These are phyloP conservation scores for Cataglyphis altisquamis DNA, from an alignment of 2,888 invertebrate genomes.

Conservation along the genomic window DNA sequence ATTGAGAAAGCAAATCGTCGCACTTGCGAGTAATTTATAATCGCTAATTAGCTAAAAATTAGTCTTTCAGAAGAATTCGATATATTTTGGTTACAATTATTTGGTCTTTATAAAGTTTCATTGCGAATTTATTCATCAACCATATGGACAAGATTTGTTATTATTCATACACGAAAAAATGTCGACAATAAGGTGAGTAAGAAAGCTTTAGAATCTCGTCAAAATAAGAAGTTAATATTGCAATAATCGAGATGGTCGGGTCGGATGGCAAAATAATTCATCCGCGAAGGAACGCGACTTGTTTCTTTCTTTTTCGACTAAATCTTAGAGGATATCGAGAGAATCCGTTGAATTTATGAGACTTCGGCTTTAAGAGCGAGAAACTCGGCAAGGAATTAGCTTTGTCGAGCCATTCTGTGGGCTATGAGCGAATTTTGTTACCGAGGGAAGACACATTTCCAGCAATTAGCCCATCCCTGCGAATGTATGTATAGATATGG, in stretches of 20 bases:
- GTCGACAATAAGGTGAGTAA: background rate
- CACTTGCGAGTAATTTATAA: background rate
- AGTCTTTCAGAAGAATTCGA: background rate
- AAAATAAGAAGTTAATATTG: conserved; percentile 67
- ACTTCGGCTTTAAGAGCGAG: conserved; percentile 62
- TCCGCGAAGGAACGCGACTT: background rate
- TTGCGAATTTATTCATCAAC: background rate
- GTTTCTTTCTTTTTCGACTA: conserved; percentile 62
- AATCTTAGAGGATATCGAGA: conserved; percentile 69
- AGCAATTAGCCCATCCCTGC: conserved; percentile 69
- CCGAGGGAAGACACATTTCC: conserved; percentile 71
- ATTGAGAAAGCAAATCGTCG: background rate
- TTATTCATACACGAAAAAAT: background rate
- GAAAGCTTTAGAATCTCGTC: conserved; percentile 45
- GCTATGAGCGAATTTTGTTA: conserved; percentile 70
- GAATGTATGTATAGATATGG: conserved; percentile 37
- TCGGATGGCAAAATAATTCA: conserved; percentile 57
- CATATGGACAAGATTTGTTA: background rate
- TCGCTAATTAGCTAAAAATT: background rate
- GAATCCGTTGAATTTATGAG: conserved; percentile 72
- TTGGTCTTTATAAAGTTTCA: background rate
- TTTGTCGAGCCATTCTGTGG: conserved; percentile 73
- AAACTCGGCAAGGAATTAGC: conserved; percentile 68
- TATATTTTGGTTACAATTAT: background rate
- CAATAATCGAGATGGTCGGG: conserved; percentile 65